phyloP scores from a whole-genome alignment of 2,888 invertebrate species.

The Dilophus febrilis region DNA sequence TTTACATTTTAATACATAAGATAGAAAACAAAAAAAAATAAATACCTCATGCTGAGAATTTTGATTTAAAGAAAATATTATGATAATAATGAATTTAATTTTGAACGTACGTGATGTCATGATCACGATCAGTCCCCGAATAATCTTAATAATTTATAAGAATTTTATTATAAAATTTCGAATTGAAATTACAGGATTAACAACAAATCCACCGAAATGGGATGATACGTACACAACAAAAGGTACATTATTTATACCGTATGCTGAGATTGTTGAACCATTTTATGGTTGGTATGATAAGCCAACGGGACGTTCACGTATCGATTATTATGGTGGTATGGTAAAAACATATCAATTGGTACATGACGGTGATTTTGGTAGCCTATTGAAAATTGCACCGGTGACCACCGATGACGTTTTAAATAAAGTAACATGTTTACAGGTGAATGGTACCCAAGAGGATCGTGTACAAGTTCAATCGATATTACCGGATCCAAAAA shows the following conservation, averaged over 20 bases:
- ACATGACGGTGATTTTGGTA: constrained; percentile 43
- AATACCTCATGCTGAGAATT: too few species aligned
- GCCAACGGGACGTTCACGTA: constrained; percentile 56
- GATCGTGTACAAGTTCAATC: constrained; percentile 48
- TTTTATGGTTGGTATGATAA: constrained; percentile 80
- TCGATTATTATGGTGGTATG: constrained; percentile 91
- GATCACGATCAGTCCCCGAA: too few species aligned
- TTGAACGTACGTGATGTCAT: too few species aligned
- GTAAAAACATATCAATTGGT: constrained; percentile 78
- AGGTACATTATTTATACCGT: constrained; percentile 71
- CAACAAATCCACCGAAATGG: constrained; percentile 43
- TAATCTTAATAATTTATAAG: too few species aligned
- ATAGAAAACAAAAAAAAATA: too few species aligned
- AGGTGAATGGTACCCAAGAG: constrained; percentile 58
- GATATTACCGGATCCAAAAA: constrained; percentile 63
- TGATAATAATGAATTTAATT: background rate
- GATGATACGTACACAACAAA: constrained; percentile 54
- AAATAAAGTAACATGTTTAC: constrained; percentile 65
- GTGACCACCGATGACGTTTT: constrained; percentile 48
- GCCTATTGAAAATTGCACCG: constrained; percentile 68
- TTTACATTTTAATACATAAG: too few species aligned
- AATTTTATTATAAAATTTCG: too few species aligned
- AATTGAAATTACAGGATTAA: too few species aligned
- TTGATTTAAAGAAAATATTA: too few species aligned
- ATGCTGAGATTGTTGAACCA: constrained; percentile 84